Base-by-base conservation (phyloP, 2,113 vertebrate genomes). In the Chloropsis hardwickii region DNA sequence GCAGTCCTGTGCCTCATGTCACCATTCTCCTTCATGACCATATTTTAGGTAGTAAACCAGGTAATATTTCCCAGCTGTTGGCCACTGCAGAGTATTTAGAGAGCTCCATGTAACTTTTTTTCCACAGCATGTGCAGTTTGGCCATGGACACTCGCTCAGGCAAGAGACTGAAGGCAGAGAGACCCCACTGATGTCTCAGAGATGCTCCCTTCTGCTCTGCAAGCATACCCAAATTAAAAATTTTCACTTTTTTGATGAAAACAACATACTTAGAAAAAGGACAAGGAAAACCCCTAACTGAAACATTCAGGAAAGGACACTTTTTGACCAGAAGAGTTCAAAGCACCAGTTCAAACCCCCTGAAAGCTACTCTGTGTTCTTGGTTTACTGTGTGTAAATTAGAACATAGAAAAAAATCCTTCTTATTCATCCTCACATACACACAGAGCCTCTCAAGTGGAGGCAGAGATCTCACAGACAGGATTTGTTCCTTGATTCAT, bases 251-350 rank as follows among this genome's bases (percentile, higher is more conserved):
- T 91, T 81, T 25, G 2, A 45, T 70, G 40, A 78, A 81, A 94
- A 60, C 10, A 71, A 42, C 24, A 33, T 19, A 40, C 11, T 42
- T 47, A 23, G 37, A 58, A 81, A 71, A 71, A 74, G 13, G 5
- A 48, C 2, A 13, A 11, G 7, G 5, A 31, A 28, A 81, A 11
- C 1, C 1, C 20, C 37, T 5, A 29, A n/a, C 0, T 0, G 3
- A 57, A 86, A 29, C 23, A 57, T 5, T 25, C 12, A 78, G 44
- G 9, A 47, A 79, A 56, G 6, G 9, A 77, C 16, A 51, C 8
- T 42, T 89, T 69, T 69, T 50, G n/a, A 71, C 48, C 48, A 65
- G 15, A 58, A 71, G 29, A 44, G 48, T 74, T 67, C 18, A 64
- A n/a, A 88, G 33, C 27, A 71, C 28, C 1, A 2, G 12, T 44